Conservation (phyloP, 2,113 vertebrate genomes). For the Nesogale talazaci region DNA sequence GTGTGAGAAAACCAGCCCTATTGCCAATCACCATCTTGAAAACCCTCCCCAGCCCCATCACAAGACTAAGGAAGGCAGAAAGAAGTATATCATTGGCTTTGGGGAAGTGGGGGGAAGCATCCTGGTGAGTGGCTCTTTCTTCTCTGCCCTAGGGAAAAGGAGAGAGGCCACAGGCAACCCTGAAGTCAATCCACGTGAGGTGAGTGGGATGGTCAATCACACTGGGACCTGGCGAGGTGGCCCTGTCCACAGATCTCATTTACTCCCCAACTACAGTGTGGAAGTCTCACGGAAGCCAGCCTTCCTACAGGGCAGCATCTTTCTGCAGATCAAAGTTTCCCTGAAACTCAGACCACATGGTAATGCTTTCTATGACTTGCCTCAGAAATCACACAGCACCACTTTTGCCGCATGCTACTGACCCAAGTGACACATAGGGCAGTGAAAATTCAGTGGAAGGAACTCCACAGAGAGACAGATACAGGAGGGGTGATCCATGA, state of each 20-base stretch:
- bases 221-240: too few species aligned
- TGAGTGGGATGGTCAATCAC: background rate
- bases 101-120: background rate
- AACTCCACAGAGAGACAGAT: background rate
- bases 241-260: background rate
- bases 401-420: background rate
- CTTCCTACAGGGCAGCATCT: background rate
- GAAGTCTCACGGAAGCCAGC: background rate
- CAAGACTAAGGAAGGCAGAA: background rate
- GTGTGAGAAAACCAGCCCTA: background rate
- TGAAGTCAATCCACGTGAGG: background rate
- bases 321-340: background rate
- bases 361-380: background rate
- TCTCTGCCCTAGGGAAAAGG: background rate
- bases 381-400: background rate
- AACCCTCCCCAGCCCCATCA: background rate
- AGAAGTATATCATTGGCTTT: background rate
- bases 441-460: rapidly evolving
- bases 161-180: background rate
- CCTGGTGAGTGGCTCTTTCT: background rate
- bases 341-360: background rate
- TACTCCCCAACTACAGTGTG: rapidly evolving
- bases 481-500: background rate
- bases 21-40: background rate
- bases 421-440: background rate